Evolutionary conservation across 35 echinoderm and acorn worm species (phyloP).

Genomic region (Nesometra sesokonis): DNA sequence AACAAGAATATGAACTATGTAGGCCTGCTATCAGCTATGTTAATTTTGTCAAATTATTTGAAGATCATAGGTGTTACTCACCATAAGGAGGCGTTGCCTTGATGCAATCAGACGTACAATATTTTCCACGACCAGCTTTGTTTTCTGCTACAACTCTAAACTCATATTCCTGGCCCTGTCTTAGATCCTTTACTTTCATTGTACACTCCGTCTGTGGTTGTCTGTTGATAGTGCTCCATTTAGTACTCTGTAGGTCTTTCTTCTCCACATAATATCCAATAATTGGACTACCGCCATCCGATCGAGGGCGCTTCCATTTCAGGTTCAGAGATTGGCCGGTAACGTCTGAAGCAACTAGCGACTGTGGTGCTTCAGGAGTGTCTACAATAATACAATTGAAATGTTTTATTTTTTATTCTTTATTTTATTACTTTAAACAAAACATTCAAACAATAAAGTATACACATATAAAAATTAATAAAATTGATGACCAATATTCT

Average conservation of each 20-base stretch:
- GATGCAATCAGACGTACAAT: constrained; percentile 19
- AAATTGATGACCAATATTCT: no score
- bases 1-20: no score
- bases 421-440: constrained; percentile 68
- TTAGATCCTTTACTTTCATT: constrained; percentile 18
- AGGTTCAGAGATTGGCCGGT: constrained; percentile 54
- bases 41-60: no score
- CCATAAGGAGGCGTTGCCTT: constrained; percentile 56
- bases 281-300: constrained; percentile 74
- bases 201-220: constrained; percentile 45
- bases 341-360: constrained; percentile 55
- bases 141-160: no score
- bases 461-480: constrained; percentile 68
- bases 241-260: constrained; percentile 56
- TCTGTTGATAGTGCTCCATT: constrained; percentile 72
- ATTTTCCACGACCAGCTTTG: constrained; percentile 61
- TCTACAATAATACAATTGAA: constrained; percentile 58
- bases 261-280: constrained; percentile 80
- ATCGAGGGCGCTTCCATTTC: constrained; percentile 56
- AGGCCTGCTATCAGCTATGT: no score
- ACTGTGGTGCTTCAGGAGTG: constrained; percentile 48
- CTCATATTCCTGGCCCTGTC: constrained; percentile 31
- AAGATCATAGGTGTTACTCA: no score
- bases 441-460: constrained; percentile 64
- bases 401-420: constrained; percentile 66